phyloP scores from a whole-genome alignment of 2,888 invertebrate species.

The Prenolepis imparis region DNA sequence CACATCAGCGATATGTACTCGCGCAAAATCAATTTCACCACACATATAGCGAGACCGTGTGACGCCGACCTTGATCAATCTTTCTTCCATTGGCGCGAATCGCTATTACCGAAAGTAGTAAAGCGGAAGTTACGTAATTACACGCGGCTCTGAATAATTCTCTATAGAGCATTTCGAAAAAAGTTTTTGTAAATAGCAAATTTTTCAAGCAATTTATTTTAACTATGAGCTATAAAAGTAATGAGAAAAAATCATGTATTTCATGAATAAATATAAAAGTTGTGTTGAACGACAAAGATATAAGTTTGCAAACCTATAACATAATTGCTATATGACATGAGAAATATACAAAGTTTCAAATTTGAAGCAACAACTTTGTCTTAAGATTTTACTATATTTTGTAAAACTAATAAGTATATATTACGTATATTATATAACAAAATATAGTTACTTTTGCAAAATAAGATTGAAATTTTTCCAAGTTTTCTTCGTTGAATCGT shows the following conservation, averaged over 20 bases:
- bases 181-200: not conserved
- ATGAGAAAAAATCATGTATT: not conserved
- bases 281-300: not conserved
- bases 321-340: not conserved
- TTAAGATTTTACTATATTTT: not conserved
- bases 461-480: not conserved
- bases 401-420: not conserved
- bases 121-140: slow-evolving; percentile 38
- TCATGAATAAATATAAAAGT: not conserved
- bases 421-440: not conserved
- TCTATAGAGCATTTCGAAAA: not conserved
- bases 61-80: slow-evolving; percentile 38
- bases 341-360: not conserved
- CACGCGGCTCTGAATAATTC: not conserved
- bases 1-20: slow-evolving; percentile 45
- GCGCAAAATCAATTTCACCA: slow-evolving; percentile 46
- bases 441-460: not conserved
- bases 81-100: slow-evolving; percentile 33
- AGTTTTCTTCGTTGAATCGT: not conserved
- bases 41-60: slow-evolving; percentile 22
- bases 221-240: not conserved
- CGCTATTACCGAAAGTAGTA: slow-evolving; percentile 38
- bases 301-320: not conserved
- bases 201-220: not conserved
- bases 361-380: not conserved